Evolutionary conservation across 2,888 invertebrate genomes (phyloP).

Genomic region (Tridacna gigas): DNA sequence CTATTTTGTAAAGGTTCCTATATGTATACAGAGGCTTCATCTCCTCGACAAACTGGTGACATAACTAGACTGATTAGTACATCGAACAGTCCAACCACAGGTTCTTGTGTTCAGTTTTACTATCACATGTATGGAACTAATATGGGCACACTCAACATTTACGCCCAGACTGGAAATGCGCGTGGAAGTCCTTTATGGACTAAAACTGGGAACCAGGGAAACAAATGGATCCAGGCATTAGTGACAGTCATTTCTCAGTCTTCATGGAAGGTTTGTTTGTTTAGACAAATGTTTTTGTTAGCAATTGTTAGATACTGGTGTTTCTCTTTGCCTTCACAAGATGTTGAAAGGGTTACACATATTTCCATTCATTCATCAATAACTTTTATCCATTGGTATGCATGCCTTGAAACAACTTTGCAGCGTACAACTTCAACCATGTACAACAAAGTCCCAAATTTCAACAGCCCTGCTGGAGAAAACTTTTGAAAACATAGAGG

Average conservation of each 20-base stretch:
- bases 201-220: slow-evolving; percentile 69
- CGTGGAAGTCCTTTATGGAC: slow-evolving; percentile 60
- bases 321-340: no score
- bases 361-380: no score
- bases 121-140: slow-evolving; percentile 74
- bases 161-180: slow-evolving; percentile 53
- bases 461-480: no score
- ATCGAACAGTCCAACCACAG: slow-evolving; percentile 54
- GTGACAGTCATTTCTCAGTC: slow-evolving; percentile 69
- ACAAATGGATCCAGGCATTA: slow-evolving; percentile 72
- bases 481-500: no score
- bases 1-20: slow-evolving; percentile 66
- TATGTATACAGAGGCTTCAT: slow-evolving; percentile 73
- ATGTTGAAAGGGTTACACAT: no score
- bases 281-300: neutral
- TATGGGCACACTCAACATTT: slow-evolving; percentile 73
- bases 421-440: no score
- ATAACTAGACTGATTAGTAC: slow-evolving; percentile 66
- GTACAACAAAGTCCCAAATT: no score
- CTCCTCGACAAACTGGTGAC: slow-evolving; percentile 59
- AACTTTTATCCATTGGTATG: no score
- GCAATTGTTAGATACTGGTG: no score
- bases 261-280: slow-evolving; percentile 70
- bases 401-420: no score
- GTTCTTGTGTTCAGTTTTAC: slow-evolving; percentile 74